phyloP scores from a whole-genome alignment of 1,140 invertebrate genomes.

The Gyrodactylus salaris region DNA sequence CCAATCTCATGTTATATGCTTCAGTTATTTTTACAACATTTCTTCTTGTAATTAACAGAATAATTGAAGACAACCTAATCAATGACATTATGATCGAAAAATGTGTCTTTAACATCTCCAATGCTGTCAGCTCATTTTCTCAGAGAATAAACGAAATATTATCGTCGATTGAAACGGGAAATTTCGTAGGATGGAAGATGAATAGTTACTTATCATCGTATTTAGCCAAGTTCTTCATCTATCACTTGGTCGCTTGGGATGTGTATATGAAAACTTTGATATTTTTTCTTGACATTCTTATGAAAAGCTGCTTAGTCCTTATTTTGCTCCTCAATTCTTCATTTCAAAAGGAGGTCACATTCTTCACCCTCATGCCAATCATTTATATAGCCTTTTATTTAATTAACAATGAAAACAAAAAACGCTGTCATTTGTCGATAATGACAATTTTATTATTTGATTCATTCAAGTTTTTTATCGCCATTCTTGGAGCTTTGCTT shows the following conservation, averaged over 20 bases:
- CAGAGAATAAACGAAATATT: background rate
- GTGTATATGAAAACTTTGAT: background rate
- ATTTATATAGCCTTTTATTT: background rate
- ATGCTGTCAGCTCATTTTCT: background rate
- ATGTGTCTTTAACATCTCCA: background rate
- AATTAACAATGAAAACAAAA: background rate
- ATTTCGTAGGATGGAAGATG: background rate
- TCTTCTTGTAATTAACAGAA: background rate
- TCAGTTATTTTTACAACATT: background rate
- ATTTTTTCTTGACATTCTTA: background rate
- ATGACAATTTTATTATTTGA: background rate
- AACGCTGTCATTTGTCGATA: background rate
- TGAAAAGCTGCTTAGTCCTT: background rate
- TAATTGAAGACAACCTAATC: background rate
- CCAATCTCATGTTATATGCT: background rate
- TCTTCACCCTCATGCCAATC: background rate
- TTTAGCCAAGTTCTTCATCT: background rate
- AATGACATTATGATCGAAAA: background rate
- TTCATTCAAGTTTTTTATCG: background rate
- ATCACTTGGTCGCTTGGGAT: background rate
- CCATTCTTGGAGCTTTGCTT: background rate
- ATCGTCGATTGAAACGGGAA: background rate
- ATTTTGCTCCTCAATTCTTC: background rate
- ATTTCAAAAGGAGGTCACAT: background rate
- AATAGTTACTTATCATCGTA: background rate